Conservation (phyloP, 1,140 invertebrate species). For the Trichonephila clavata region DNA sequence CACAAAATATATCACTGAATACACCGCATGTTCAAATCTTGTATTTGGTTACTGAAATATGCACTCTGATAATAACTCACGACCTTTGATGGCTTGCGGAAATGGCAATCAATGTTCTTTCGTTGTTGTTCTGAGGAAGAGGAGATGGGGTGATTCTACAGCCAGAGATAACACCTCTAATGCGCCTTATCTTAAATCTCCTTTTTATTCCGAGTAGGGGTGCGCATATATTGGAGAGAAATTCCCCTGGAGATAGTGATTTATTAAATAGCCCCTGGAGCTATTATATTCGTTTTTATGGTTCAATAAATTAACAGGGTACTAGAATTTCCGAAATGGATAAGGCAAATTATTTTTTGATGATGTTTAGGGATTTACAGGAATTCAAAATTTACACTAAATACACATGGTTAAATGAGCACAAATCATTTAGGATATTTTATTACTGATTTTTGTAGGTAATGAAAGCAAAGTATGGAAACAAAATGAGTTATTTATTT, state of each 20-base stretch:
- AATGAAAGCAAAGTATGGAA: too few species aligned
- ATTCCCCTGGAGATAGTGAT: neutral
- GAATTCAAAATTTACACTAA: too few species aligned
- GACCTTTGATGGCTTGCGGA: neutral
- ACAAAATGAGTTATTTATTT: too few species aligned
- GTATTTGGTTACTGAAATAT: neutral
- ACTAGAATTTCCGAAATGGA: too few species aligned
- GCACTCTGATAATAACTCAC: neutral
- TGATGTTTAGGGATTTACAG: too few species aligned
- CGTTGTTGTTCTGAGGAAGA: neutral
- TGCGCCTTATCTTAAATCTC: constrained; percentile 8
- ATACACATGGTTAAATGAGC: too few species aligned
- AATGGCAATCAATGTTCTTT: constrained; percentile 31
- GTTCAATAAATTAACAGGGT: neutral
- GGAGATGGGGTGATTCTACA: neutral
- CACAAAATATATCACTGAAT: neutral
- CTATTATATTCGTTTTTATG: constrained; percentile 40
- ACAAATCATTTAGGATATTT: too few species aligned
- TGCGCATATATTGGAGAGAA: neutral
- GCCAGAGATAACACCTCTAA: constrained; percentile 37
- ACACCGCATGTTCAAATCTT: neutral
- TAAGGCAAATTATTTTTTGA: too few species aligned
- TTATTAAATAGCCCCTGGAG: constrained; percentile 23
- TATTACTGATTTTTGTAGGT: too few species aligned
- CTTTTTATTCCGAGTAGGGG: neutral